Evolutionary conservation across 35 echinoderm and acorn worm genomes (phyloP).

Genomic region (Anneissia japonica): DNA sequence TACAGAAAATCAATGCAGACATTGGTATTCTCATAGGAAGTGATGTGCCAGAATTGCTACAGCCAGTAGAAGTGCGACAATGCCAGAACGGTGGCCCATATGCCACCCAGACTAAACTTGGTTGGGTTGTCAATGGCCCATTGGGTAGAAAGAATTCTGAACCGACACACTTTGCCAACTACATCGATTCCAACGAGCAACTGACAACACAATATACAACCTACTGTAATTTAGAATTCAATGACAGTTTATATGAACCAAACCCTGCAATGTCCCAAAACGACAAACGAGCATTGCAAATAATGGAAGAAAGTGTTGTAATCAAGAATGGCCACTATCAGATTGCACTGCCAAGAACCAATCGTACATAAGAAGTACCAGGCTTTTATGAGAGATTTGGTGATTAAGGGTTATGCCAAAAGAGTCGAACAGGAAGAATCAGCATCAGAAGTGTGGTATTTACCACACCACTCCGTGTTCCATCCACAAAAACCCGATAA

Average conservation of each 20-base stretch:
- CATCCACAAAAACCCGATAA: conserved; percentile 26
- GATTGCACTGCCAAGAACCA: conserved; percentile 39
- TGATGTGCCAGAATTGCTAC: background rate
- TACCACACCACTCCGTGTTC: conserved; percentile 40
- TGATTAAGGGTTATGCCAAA: conserved; percentile 33
- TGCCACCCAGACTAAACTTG: background rate
- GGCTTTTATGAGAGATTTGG: background rate
- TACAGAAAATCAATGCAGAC: background rate
- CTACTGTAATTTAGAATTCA: no score
- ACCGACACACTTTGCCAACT: no score
- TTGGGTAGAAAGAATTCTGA: no score
- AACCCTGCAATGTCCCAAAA: conserved; percentile 21
- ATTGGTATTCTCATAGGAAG: background rate
- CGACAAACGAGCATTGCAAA: conserved; percentile 31
- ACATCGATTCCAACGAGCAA: no score
- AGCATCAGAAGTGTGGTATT: conserved; percentile 20
- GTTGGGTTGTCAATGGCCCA: no score
- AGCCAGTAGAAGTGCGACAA: background rate
- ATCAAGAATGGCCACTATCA: conserved; percentile 52
- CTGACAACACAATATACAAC: no score
- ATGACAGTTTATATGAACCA: no score
- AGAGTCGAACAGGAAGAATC: background rate
- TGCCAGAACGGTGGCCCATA: background rate
- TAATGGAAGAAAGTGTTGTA: conserved; percentile 8
- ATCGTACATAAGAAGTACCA: conserved; percentile 7